Percentiles rank a stretch among this genome's conserved stretches.
These are phyloP conservation scores for Ladona fulva DNA, from an alignment of 1,140 invertebrate species.

Conservation along the genomic window DNA sequence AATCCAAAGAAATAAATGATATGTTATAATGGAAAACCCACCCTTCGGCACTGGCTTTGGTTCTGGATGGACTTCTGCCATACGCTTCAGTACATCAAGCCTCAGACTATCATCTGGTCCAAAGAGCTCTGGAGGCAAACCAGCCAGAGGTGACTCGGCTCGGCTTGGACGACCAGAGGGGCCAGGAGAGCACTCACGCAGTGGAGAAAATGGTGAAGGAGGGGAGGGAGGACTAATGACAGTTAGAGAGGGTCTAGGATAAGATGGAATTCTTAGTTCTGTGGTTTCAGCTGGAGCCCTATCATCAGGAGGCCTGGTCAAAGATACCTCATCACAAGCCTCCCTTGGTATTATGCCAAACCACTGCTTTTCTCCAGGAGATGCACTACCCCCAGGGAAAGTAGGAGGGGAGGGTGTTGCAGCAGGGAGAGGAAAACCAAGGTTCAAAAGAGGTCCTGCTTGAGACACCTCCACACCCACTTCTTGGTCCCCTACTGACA, in stretches of 20 bases:
- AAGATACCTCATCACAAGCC: constrained; percentile 46
- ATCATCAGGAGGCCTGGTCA: constrained; percentile 26
- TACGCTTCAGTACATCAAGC: neutral
- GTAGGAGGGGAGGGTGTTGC: neutral
- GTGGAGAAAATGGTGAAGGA: constrained; percentile 14
- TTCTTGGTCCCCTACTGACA: neutral
- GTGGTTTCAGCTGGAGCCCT: constrained; percentile 34
- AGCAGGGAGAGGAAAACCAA: constrained; percentile 27
- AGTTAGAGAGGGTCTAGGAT: constrained; percentile 55
- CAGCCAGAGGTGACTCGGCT: constrained; percentile 40
- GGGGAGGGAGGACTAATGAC: constrained; percentile 28
- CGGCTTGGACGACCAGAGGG: constrained; percentile 21
- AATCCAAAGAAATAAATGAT: constrained; percentile 20
- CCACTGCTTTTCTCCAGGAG: constrained; percentile 38
- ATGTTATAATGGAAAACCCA: constrained; percentile 37
- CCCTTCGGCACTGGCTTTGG: constrained; percentile 56
- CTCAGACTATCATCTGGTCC: neutral
- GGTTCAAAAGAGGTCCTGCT: constrained; percentile 29
- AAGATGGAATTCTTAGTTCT: constrained; percentile 50
- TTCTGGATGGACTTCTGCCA: constrained; percentile 29
- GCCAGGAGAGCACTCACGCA: constrained; percentile 19
- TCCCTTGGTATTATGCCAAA: constrained; percentile 53
- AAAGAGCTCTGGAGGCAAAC: neutral
- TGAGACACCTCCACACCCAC: neutral
- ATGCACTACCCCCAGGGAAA: neutral